Conservation (phyloP, 2,797 vertebrate genomes). For the Galaxias olidus region DNA sequence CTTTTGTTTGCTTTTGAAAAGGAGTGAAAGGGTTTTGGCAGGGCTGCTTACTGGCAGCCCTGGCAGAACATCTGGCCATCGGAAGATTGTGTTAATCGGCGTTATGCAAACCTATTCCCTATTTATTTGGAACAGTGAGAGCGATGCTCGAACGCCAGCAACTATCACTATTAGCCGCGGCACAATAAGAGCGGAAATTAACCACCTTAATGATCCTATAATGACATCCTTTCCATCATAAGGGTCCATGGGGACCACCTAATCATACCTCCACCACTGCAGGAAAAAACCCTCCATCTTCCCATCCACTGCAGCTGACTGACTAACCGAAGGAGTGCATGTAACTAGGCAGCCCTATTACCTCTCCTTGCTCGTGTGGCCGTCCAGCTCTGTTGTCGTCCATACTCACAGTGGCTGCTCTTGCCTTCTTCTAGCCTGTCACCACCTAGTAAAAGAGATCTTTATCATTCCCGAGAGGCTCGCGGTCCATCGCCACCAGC, state of each 20-base stretch:
- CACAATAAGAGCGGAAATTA: constrained; percentile 49
- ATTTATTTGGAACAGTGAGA: constrained; percentile 56
- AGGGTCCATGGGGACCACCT: constrained; percentile 15
- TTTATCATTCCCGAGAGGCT: constrained; percentile 87
- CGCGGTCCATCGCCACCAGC: constrained; percentile 77
- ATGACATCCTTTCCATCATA: constrained; percentile 37
- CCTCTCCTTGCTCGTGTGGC: constrained; percentile 60
- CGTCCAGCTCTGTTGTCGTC: constrained; percentile 69
- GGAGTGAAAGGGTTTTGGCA: constrained; percentile 46
- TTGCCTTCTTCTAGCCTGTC: constrained; percentile 83
- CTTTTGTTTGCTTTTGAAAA: constrained; percentile 50
- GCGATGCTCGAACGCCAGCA: constrained; percentile 52
- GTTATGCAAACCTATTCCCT: constrained; percentile 56
- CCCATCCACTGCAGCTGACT: background rate
- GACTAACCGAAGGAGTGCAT: constrained; percentile 11
- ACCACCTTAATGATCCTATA: constrained; percentile 49
- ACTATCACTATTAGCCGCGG: constrained; percentile 49
- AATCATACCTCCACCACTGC: constrained; percentile 9
- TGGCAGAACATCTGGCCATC: constrained; percentile 71
- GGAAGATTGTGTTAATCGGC: constrained; percentile 68
- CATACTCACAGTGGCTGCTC: constrained; percentile 80
- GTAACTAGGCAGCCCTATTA: constrained; percentile 18
- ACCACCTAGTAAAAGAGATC: constrained; percentile 88
- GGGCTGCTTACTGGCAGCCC: constrained; percentile 51
- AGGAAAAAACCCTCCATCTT: constrained; percentile 1